Base-by-base conservation (phyloP, 2,797 vertebrate genomes). In the Coccyzus lansbergi region DNA sequence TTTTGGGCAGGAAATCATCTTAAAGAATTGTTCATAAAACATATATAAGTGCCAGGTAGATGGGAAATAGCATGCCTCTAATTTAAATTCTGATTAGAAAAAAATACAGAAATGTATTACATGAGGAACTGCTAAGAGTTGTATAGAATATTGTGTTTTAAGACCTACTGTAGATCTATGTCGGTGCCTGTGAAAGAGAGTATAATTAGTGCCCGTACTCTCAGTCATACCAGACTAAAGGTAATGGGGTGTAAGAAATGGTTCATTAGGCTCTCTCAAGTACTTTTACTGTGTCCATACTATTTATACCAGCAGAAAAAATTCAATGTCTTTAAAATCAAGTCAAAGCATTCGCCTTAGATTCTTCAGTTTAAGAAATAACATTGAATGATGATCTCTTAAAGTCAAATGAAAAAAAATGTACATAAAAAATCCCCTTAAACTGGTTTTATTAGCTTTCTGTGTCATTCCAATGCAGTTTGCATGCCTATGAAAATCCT, bases 191-290 rank as follows among this genome's bases (percentile, higher is more conserved):
- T 96, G 96, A 96, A 95, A 98, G 96, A 97, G 97, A 98, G 97
- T 97, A 95, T 98, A 98, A 98, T 98, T 98, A 98, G 98, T 94
- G 95, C 94, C 97, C 77, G 71, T 97, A 97, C 97, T 97, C 97
- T 97, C 97, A 97, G 98, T 98, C 98, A 98, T 98, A 98, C 97
- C 98, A 98, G 98, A 98, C 98, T 97, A 96, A 98, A 98, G 98
- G 98, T 98, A 98, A 98, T 98, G 98, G 98, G 97, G 97, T 98
- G 98, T 98, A 97, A 97, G 98, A 97, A 98, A 98, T 97, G 98
- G 98, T 98, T 98, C 98, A 98, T 98, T 98, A 98, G 98, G 96
- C 96, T 97, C 96, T 97, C 97, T 98, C 97, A 98, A 98, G 98
- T 98, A 98, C 98, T 98, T 98, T 98, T 97, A 98, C 97, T 98